Base-by-base conservation (phyloP, 2,888 invertebrate species). In the Polymixis flavicincta region DNA sequence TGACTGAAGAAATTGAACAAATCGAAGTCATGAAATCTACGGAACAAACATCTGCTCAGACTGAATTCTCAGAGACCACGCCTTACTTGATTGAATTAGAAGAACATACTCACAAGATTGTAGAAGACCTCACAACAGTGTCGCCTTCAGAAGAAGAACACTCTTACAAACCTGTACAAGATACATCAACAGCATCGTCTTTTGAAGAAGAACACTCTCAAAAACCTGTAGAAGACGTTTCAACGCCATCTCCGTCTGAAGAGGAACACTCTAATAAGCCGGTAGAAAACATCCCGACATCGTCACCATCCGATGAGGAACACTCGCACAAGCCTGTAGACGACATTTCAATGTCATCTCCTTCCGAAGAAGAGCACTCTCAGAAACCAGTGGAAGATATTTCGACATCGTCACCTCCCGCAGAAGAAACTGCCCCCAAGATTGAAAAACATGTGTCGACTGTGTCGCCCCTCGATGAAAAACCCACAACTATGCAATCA, bases 71-170 rank as follows among this genome's bases (percentile, higher is more conserved):
- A 48, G 89, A 89, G 78, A 91, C 94, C 22, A 94, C 92, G 6
- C 92, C 93, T 70, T 93, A 92, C 79, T 86, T 92, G 59, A 90
- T 94, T 67, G 94, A 94, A 88, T 88, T 95, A 74, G 91, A 94
- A 86, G 93, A 94, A 85, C 94, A 95, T 74, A 92, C 93, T 11
- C 94, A 93, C 81, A 91, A 91, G 79, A 74, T 71, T 37, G 71
- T 84, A 42, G 90, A 91, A 74, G 90, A 90, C 22, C 74, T 71
- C 42, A 84, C 92, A 55, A 87, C 90, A 37, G 69, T 63, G 11
- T 67, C 72, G n/a, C 74, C 80, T 42, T 17, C 48, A 45, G 74
- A 87, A 45, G 77, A 78, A 19, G 77, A 71, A 70, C 45, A 77
- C 19, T 59, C 71, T 1, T 25, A 71, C 17, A 78, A 64, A 60